Evolutionary conservation across 2,797 vertebrate species (phyloP), one percentile per base, ranked within the genome.

Genomic region (Sebastes vulpes): DNA sequence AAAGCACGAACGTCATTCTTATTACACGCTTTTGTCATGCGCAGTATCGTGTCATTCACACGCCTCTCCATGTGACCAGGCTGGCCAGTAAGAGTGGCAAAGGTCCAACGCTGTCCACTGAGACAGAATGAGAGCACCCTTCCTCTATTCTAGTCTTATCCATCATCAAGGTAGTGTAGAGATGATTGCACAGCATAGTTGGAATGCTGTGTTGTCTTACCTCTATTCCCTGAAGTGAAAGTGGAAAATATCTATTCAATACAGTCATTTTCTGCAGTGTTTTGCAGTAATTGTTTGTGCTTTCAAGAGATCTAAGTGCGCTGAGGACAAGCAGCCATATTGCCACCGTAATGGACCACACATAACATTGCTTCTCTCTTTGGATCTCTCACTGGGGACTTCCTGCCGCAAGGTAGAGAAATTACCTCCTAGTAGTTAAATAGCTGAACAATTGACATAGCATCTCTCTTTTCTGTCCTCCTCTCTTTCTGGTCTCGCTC

Each of bases 341-440:
- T 79, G 88, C 68, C 80, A 52, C 57, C 1, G 11, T 88, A 90
- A 87, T 88, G 77, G 70, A 81, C 66, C 73, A 5, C 14, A 28
- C 75, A 71, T 89, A 75, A 63, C 73, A 75, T 58, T 23, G 35
- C 78, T 60, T 68, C 86, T 65, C 66, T 68, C 65, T 80, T 58
- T 77, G 75, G 65, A 82, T 87, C 75, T 75, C 75, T 79, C 89
- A 72, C 78, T 5, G 20, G 91, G 80, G 85, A 89, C 76, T 65
- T 9, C 32, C 60, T 0, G 28, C 73, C 59, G 61, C 65, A 21
- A 87, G 86, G 75, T 79, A 75, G 84, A 89, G 89, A 80, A 94
- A 92, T 93, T 66, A 92, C 87, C 83, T 87, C 74, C 75, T 53
- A 53, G 77, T 85, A 84, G 88, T 90, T 90, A 84, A 93, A 92